Percentiles rank a stretch among this genome's conserved stretches.
These are phyloP conservation scores for Branchipolynoe longqiensis DNA, from an alignment of 2,888 invertebrate species.

Conservation along the genomic window DNA sequence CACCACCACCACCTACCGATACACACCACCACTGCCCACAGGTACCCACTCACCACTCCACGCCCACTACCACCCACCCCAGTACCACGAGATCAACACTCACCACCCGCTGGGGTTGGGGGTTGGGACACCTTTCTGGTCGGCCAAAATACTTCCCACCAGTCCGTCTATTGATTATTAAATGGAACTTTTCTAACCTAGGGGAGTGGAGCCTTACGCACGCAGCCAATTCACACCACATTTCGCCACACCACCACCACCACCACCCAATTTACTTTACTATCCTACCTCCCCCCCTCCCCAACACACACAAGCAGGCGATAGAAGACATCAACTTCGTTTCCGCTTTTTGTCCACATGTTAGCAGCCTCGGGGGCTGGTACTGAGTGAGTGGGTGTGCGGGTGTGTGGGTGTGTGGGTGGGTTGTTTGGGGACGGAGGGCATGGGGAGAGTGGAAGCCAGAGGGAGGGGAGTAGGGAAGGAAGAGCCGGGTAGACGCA, in stretches of 20 bases:
- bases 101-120: no score
- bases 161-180: constrained; percentile 24
- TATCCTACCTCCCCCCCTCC: no score
- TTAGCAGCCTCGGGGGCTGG: neutral
- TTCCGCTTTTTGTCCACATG: neutral
- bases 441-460: neutral
- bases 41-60: no score
- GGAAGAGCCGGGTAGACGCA: neutral
- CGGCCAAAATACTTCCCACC: constrained; percentile 1
- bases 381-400: no score
- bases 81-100: no score
- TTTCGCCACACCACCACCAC: neutral
- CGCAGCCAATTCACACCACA: neutral
- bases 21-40: no score
- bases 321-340: constrained; percentile 5
- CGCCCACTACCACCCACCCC: no score
- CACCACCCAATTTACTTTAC: no score
- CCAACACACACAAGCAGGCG: no score
- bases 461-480: neutral
- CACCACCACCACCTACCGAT: constrained; percentile 5
- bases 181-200: constrained; percentile 32
- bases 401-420: no score
- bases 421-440: no score
- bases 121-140: no score
- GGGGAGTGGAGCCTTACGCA: neutral